phyloP scores from a whole-genome alignment of 30 jellyfish, hydroid and myxozoan genomes.

The Aurelia sp. region DNA sequence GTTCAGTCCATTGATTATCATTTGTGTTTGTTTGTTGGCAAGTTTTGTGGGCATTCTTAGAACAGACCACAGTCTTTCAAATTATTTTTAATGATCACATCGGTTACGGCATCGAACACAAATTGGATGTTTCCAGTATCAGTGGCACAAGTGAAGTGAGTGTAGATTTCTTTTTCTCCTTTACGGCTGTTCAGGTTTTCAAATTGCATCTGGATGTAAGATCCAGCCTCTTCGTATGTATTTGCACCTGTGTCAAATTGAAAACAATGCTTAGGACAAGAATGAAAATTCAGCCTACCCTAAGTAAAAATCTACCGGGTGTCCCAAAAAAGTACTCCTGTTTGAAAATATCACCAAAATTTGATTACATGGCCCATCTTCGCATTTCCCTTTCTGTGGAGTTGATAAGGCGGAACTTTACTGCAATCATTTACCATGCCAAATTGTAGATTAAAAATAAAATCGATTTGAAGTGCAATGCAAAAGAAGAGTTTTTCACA shows the following conservation, averaged over 20 bases:
- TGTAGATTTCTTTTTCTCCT: conserved; percentile 96
- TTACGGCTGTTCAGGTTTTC: conserved; percentile 94
- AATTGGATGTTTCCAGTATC: conserved; percentile 97
- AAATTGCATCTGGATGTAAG: conserved; percentile 95
- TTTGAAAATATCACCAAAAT: not conserved
- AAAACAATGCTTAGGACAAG: not conserved
- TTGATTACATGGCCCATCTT: too few species aligned
- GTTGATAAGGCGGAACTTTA: too few species aligned
- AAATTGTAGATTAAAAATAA: not conserved
- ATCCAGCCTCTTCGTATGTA: conserved; percentile 96
- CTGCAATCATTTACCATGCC: too few species aligned
- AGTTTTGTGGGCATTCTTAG: conserved; percentile 22
- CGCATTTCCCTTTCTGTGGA: too few species aligned
- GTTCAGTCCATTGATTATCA: conserved; percentile 41
- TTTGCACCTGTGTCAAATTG: conserved; percentile 74
- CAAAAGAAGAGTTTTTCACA: not conserved
- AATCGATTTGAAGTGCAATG: not conserved
- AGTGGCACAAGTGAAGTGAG: conserved; percentile 98
- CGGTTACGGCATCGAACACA: conserved; percentile 97
- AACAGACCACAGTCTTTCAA: conserved; percentile 96
- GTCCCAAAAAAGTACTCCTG: too few species aligned
- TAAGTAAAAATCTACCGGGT: too few species aligned
- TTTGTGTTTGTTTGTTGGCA: not conserved
- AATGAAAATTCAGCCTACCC: too few species aligned
- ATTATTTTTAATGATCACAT: conserved; percentile 91